Evolutionary conservation across 2,113 vertebrate species (phyloP).

Genomic region (Charina bottae): DNA sequence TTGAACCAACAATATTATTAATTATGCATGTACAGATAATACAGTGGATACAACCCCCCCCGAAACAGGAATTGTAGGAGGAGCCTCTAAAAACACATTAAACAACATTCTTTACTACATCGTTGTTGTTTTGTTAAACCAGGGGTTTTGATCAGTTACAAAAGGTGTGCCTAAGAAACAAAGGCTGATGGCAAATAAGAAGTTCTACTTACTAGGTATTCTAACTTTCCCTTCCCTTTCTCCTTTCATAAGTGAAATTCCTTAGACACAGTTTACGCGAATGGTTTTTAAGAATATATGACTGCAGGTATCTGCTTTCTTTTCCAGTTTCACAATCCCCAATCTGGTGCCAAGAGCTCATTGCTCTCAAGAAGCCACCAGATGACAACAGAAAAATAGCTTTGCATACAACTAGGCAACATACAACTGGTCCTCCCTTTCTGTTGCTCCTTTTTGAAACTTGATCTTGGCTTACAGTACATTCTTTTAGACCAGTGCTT

Average conservation of each 20-base stretch:
- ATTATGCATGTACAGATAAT: not conserved
- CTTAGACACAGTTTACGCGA: constrained; percentile 37
- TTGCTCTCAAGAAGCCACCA: constrained; percentile 47
- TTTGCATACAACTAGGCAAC: constrained; percentile 18
- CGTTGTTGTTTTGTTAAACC: not conserved
- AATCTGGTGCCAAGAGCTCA: constrained; percentile 28
- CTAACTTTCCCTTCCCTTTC: constrained; percentile 44
- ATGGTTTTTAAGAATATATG: constrained; percentile 13
- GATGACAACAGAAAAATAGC: constrained; percentile 45
- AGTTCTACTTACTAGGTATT: constrained; percentile 23
- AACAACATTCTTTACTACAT: not conserved
- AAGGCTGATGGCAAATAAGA: constrained; percentile 20
- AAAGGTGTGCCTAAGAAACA: constrained; percentile 41
- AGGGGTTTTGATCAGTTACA: constrained; percentile 41
- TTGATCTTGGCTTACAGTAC: not conserved
- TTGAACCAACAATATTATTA: not conserved
- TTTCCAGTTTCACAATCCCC: constrained; percentile 1
- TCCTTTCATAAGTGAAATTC: constrained; percentile 43
- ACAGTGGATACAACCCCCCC: not conserved
- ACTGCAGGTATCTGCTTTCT: constrained; percentile 53
- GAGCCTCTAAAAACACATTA: not conserved
- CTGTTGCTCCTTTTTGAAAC: constrained; percentile 12
- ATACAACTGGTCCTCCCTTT: constrained; percentile 19
- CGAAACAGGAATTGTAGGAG: not conserved
- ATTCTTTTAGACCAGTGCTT: not conserved